Conservation (phyloP, 2,888 invertebrate genomes). For the Archaeoteleia sp. region DNA sequence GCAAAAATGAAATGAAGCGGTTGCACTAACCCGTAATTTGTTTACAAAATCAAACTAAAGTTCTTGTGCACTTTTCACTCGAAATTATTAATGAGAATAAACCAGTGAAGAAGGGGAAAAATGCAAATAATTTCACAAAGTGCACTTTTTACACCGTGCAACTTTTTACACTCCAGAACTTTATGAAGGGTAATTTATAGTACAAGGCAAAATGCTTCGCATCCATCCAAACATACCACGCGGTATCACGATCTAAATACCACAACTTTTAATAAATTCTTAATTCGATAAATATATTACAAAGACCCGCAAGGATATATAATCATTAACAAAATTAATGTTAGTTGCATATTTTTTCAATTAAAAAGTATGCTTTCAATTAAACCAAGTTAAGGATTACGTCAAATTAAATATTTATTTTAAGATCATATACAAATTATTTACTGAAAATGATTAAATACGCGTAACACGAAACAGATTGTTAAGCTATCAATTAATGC, state of each 20-base stretch:
- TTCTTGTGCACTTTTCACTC: conserved; percentile 14
- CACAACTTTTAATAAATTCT: no score
- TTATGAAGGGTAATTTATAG: conserved; percentile 28
- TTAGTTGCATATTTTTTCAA: no score
- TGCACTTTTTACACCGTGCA: conserved; percentile 26
- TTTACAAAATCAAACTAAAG: conserved; percentile 32
- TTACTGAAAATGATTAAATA: no score
- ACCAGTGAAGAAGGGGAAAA: conserved; percentile 13
- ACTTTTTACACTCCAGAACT: conserved; percentile 30
- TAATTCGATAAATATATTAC: no score
- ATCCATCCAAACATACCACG: no score
- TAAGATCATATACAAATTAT: no score
- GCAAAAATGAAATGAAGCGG: conserved; percentile 6
- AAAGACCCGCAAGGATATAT: no score
- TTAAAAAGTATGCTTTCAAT: no score
- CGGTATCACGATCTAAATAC: no score
- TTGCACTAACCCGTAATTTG: conserved; percentile 14
- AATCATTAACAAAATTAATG: no score
- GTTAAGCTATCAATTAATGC: conserved; percentile 4
- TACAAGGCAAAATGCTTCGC: not conserved
- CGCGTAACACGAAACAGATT: not conserved
- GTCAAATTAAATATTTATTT: no score
- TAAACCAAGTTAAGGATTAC: no score
- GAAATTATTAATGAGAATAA: conserved; percentile 23
- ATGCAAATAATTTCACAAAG: conserved; percentile 33